Conservation (phyloP, 2,888 invertebrate genomes). For the Euspilapteryx auroguttella region DNA sequence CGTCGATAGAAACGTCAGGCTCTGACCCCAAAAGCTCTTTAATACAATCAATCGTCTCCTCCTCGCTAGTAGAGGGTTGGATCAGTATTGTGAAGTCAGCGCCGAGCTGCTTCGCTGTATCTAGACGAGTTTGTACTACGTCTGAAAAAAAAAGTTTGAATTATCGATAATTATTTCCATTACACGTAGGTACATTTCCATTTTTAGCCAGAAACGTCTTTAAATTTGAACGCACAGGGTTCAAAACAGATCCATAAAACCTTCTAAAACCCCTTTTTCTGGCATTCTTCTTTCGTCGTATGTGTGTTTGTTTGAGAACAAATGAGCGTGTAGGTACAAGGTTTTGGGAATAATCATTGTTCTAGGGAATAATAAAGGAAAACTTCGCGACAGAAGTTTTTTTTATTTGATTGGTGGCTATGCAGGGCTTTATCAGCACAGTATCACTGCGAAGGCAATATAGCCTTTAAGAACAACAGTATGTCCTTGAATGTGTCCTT, state of each 20-base stretch:
- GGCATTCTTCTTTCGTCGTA: background rate
- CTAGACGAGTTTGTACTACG: slow-evolving; percentile 66
- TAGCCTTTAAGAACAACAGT: no score
- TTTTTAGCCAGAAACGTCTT: no score
- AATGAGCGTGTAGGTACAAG: background rate
- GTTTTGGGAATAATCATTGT: no score
- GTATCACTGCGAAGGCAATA: no score
- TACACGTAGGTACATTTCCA: no score
- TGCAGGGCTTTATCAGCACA: no score
- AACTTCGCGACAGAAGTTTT: no score
- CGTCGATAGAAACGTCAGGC: slow-evolving; percentile 82
- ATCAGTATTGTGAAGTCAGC: slow-evolving; percentile 69
- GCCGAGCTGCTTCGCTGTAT: slow-evolving; percentile 73
- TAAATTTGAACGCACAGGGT: background rate
- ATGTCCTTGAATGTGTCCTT: no score
- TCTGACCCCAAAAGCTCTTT: slow-evolving; percentile 56
- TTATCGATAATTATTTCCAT: background rate
- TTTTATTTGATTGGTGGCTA: no score
- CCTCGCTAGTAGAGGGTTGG: slow-evolving; percentile 49
- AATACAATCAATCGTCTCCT: slow-evolving; percentile 59
- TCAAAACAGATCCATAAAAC: background rate
- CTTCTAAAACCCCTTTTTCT: no score
- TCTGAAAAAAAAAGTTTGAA: slow-evolving; percentile 40
- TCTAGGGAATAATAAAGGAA: no score
- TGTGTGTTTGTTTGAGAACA: background rate